Conservation (phyloP, 2,113 vertebrate genomes). For the Emydocephalus ijimae region DNA sequence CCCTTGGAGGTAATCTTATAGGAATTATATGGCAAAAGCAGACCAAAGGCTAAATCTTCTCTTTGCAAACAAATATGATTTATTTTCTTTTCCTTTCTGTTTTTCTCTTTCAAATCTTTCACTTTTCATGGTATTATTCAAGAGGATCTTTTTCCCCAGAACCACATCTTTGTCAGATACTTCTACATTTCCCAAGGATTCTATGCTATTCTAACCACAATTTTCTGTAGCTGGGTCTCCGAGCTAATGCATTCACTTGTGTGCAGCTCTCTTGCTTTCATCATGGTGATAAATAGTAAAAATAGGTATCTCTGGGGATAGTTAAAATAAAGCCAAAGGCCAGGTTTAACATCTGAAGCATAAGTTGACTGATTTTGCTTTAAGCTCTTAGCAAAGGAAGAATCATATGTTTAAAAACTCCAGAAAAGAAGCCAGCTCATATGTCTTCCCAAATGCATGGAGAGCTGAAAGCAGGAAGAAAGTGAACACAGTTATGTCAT, state of each 20-base stretch:
- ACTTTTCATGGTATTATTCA: neutral
- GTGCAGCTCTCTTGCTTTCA: neutral
- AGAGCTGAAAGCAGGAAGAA: neutral
- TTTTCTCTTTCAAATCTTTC: neutral
- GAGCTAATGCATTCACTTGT: neutral
- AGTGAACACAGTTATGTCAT: neutral
- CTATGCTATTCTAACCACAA: neutral
- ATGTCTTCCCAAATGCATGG: neutral
- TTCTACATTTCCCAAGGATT: neutral
- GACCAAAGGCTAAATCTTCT: neutral
- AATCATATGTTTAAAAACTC: slow-evolving; percentile 10
- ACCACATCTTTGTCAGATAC: neutral
- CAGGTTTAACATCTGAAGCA: neutral
- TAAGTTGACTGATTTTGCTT: neutral
- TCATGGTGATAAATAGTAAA: neutral
- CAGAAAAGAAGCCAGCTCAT: neutral
- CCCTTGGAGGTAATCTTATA: neutral
- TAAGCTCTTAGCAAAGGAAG: neutral
- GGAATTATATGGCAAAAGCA: neutral
- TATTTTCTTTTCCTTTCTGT: neutral
- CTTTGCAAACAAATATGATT: neutral
- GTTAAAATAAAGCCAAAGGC: neutral
- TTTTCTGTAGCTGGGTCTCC: neutral
- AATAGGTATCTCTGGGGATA: neutral
- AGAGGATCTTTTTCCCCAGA: neutral